Base-by-base conservation (phyloP, 2,797 vertebrate genomes). In the Enteromius radiatus region DNA sequence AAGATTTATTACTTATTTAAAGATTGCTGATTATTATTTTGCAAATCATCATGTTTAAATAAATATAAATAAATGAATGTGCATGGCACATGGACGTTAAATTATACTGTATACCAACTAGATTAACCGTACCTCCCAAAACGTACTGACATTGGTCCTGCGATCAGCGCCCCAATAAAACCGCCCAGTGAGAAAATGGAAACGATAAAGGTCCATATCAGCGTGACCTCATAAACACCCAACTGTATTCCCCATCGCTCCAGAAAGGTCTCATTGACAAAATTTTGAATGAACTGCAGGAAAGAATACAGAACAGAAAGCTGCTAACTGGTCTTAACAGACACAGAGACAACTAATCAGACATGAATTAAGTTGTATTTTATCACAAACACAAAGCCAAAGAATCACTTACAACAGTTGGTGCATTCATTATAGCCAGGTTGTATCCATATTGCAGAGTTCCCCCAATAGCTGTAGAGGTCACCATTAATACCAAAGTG, bases 371-470 rank as follows among this genome's bases (percentile, higher is more conserved):
- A 71, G 71, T 73, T 56, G 21, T 41, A 36, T 81, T 36, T 70
- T 36, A 38, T 11, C n/a, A 61, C n/a, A 84, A 6, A 52, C 17
- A 36, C 23, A 36, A 61, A 75, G 12, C 6, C 19, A 23, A 5
- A 17, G 26, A 43, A 23, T 14, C 7, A 47, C 14, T 89, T 91
- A 98, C 97, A 78, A 80, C 82, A 65, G 95, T 96, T 6, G 96
- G 96, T 81, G 97, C 91, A 31, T 96, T 98, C 94, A 98, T 97
- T 88, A 98, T 95, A 59, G 96, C 95, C 2, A 98, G 94, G 90
- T 97, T 99, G 91, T 97, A 98, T 67, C 97, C 97, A 9, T 97
- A 98, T 2, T 97, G 97, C 86, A 99, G 96, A 43, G 96, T 97
- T 83, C 97, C 97, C 84, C 97, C 97, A 81, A 96, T 94, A 68